Evolutionary conservation across 2,888 invertebrate genomes (phyloP).

Genomic region (Acleris sparsana): DNA sequence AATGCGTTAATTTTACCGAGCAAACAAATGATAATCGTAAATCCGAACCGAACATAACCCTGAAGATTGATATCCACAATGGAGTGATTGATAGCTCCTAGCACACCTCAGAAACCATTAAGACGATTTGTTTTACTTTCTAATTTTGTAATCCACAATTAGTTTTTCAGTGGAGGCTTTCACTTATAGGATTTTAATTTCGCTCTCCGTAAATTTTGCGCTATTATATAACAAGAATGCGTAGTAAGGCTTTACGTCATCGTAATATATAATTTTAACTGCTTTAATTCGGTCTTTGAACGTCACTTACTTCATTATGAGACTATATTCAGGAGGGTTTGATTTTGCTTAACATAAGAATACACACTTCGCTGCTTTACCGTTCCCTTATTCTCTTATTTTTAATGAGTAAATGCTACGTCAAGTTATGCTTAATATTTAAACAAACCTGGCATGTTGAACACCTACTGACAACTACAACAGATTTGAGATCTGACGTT

Average conservation of each 20-base stretch:
- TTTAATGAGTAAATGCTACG: no score
- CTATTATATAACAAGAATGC: conserved; percentile 14
- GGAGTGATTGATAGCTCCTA: conserved; percentile 56
- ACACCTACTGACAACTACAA: no score
- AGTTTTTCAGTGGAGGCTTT: conserved; percentile 62
- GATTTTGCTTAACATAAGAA: background rate
- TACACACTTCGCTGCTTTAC: background rate
- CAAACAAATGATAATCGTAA: conserved; percentile 5
- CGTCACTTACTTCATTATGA: background rate
- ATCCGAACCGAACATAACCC: conserved; percentile 17
- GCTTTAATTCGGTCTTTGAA: conserved; percentile 7
- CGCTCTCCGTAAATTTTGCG: conserved; percentile 37
- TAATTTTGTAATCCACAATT: conserved; percentile 65
- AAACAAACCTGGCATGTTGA: no score
- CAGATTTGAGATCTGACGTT: no score
- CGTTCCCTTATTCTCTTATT: no score
- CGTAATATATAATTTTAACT: conserved; percentile 17
- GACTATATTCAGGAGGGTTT: background rate
- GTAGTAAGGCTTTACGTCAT: conserved; percentile 10
- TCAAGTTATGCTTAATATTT: no score
- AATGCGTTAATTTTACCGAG: background rate
- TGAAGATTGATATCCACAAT: conserved; percentile 41
- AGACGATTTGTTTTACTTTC: conserved; percentile 61
- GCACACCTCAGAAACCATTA: conserved; percentile 53
- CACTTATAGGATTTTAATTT: conserved; percentile 59